Conservation (phyloP, 2,113 vertebrate species). For the Syrmaticus mikado region DNA sequence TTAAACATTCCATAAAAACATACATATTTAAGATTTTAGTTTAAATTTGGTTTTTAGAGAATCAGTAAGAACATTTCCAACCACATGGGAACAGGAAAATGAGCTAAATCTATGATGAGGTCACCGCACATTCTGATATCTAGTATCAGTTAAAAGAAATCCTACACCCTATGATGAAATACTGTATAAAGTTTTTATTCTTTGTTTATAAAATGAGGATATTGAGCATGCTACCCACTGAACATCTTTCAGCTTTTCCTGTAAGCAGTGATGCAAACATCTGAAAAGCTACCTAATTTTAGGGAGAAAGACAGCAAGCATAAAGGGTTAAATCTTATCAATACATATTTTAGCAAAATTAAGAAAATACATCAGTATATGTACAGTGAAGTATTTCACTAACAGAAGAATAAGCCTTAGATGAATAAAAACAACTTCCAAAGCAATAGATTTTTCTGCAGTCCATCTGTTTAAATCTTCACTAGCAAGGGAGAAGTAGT, state of each 20-base stretch:
- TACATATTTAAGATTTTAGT: background rate
- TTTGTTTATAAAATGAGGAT: rapidly evolving
- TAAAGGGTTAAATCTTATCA: background rate
- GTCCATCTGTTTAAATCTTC: background rate
- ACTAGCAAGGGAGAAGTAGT: background rate
- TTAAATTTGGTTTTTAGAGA: background rate
- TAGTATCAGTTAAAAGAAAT: background rate
- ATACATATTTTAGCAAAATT: background rate
- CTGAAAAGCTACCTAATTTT: background rate
- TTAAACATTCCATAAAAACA: background rate
- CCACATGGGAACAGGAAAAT: background rate
- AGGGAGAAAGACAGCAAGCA: background rate
- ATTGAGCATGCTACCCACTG: background rate
- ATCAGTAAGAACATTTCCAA: background rate
- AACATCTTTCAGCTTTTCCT: background rate
- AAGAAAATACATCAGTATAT: background rate
- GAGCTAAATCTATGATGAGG: background rate
- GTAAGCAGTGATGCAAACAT: background rate
- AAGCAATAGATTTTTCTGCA: background rate
- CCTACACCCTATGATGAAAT: background rate
- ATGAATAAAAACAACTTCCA: background rate
- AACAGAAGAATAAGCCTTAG: background rate
- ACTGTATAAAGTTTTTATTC: background rate
- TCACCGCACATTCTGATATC: background rate
- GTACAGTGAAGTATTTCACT: background rate